A percentile compares a stretch with the other conserved stretches of the same genome.
Evolutionary conservation across 1,140 invertebrate genomes (phyloP).

Genomic region (Samia ricini): DNA sequence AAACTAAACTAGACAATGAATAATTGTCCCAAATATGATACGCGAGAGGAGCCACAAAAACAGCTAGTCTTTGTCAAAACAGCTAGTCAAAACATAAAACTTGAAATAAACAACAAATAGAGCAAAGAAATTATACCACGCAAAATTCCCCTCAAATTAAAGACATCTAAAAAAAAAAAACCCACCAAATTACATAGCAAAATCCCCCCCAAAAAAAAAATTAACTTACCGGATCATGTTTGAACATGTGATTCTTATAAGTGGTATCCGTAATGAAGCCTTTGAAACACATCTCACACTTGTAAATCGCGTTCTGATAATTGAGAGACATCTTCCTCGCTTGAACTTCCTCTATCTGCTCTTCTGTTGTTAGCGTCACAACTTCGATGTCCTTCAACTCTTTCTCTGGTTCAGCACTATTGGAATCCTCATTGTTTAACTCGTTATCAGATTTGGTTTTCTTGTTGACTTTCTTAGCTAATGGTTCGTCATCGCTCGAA

Average conservation of each 20-base stretch:
- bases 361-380: conserved; percentile 33
- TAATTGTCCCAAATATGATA: too few species aligned
- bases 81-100: too few species aligned
- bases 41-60: too few species aligned
- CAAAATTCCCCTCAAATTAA: too few species aligned
- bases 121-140: neutral
- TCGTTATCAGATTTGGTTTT: neutral
- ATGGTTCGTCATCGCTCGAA: conserved; percentile 21
- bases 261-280: conserved; percentile 43
- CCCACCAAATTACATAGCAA: too few species aligned
- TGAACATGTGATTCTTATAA: conserved; percentile 46
- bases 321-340: conserved; percentile 38
- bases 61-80: too few species aligned
- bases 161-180: too few species aligned
- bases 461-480: conserved; percentile 17
- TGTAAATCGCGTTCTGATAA: conserved; percentile 43
- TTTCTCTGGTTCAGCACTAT: conserved; percentile 2
- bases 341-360: conserved; percentile 45
- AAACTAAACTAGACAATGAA: too few species aligned
- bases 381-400: conserved; percentile 27
- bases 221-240: conserved; percentile 48
- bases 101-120: too few species aligned
- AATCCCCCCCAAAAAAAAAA: neutral
- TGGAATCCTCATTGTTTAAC: conserved; percentile 2
- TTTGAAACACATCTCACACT: conserved; percentile 53